Evolutionary conservation across 2,888 invertebrate genomes (phyloP).

Genomic region (Acrobasis suavella): DNA sequence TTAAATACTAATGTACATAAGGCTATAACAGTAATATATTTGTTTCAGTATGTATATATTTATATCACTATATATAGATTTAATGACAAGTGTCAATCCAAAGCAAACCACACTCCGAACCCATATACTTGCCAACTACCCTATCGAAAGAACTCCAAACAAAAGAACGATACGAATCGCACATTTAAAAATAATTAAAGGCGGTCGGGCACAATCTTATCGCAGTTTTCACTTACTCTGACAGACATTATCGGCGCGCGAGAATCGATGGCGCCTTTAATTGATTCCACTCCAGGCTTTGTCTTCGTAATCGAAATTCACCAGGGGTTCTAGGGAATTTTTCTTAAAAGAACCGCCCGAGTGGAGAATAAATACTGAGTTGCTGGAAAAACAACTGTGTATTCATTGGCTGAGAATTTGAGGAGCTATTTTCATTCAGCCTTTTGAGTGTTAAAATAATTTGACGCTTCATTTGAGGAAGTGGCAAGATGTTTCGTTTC

Average conservation of each 20-base stretch:
- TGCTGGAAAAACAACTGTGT: constrained; percentile 9
- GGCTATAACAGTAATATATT: too few relatives aligned
- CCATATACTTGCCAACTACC: constrained; percentile 23
- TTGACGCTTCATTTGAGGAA: neutral
- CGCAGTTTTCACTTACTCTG: constrained; percentile 53
- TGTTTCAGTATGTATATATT: too few relatives aligned
- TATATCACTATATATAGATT: too few relatives aligned
- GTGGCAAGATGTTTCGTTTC: neutral
- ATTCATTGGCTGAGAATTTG: neutral
- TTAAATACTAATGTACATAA: too few relatives aligned
- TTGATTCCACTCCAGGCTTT: constrained; percentile 76
- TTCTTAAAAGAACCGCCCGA: constrained; percentile 51
- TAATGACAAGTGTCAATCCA: too few relatives aligned
- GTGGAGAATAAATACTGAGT: constrained; percentile 53
- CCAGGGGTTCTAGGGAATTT: constrained; percentile 61
- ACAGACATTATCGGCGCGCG: constrained; percentile 63
- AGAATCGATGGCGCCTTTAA: constrained; percentile 77
- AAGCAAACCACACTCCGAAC: too few relatives aligned
- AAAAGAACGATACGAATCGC: constrained; percentile 30
- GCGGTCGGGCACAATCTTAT: constrained; percentile 52
- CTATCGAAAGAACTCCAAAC: constrained; percentile 18
- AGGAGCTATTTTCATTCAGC: neutral
- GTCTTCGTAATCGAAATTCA: constrained; percentile 76
- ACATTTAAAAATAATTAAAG: constrained; percentile 61
- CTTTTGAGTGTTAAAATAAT: neutral